Evolutionary conservation across 2,888 invertebrate genomes (phyloP), one percentile per base, ranked within the genome.

Genomic region (Liodrosophila aerea): DNA sequence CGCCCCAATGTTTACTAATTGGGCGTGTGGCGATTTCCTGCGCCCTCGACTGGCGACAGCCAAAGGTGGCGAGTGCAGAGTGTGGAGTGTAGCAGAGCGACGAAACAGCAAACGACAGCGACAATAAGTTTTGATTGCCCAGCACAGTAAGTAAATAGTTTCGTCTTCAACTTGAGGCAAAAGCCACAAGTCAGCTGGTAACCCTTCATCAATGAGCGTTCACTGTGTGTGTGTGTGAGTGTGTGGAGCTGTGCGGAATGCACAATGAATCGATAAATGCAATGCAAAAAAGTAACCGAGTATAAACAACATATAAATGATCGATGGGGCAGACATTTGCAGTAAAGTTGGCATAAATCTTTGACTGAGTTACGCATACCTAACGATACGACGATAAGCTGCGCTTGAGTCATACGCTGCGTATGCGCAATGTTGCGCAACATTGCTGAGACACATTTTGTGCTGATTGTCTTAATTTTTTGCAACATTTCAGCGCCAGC

Each of bases 21-120:
- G 80, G 85, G 80, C 85, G 80, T 80, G 85, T 85, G 80, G 85
- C 85, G 78, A 75, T 85, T 85, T 80, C 82, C 83, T 85, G 80
- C 66, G 61, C 29, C 29, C 22, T 22, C 36, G n/a, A 9, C 22
- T 16, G 9, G 11, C 12, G 12, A 33, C n/a, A 7, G 9, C 16
- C 37, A 29, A 12, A 2, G 34, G 1, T 9, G 7, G 7, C 4
- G 12, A 54, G 46, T n/a, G 11, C 8, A 29, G 13, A 11, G 16
- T 1, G 44, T 33, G 11, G 8, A 1, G 11, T 1, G 9, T 11
- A 30, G 0, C 16, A 4, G 2, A 8, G 30, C 15, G 12, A 54
- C 29, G 45, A 36, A 43, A 41, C 37, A 43, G 16, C 29, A 36
- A 46, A 16, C 34, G 70, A 41, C 70, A 44, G 67, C 77, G 84